Conservation (phyloP, 2,888 invertebrate genomes). For the Heliconius charithonia region DNA sequence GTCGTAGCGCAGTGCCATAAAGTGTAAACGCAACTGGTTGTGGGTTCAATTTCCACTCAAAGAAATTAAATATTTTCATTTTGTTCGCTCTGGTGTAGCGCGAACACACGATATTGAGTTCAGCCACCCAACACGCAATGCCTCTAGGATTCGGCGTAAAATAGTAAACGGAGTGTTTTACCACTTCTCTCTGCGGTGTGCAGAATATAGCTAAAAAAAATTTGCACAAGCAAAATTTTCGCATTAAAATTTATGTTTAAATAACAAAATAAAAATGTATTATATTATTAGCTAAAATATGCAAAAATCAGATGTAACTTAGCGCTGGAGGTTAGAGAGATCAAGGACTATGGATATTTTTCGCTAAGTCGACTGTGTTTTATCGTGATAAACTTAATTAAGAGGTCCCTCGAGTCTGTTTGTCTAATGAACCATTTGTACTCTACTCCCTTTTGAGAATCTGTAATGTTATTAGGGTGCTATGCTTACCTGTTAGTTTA, state of each 20-base stretch:
- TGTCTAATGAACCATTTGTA: conserved; percentile 52
- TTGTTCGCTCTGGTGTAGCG: too few relatives aligned
- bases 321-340: conserved; percentile 20
- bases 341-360: conserved; percentile 38
- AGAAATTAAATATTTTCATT: too few relatives aligned
- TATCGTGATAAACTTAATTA: conserved; percentile 66
- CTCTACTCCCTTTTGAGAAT: conserved; percentile 36
- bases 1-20: too few relatives aligned
- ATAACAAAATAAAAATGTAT: background rate
- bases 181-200: too few relatives aligned
- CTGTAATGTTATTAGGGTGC: conserved; percentile 38
- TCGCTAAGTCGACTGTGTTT: conserved; percentile 45
- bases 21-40: too few relatives aligned
- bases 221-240: background rate
- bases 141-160: too few relatives aligned
- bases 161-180: too few relatives aligned
- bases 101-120: too few relatives aligned
- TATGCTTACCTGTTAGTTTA: background rate
- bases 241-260: background rate
- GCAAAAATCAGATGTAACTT: conserved; percentile 20
- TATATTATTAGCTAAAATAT: conserved; percentile 27
- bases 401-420: conserved; percentile 52
- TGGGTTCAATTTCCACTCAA: too few relatives aligned
- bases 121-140: too few relatives aligned
- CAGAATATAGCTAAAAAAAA: background rate